Percentiles rank a stretch among this genome's conserved stretches.
These are phyloP conservation scores for Propithecus perrieri DNA, from an alignment of 2,797 vertebrate species.

Conservation along the genomic window DNA sequence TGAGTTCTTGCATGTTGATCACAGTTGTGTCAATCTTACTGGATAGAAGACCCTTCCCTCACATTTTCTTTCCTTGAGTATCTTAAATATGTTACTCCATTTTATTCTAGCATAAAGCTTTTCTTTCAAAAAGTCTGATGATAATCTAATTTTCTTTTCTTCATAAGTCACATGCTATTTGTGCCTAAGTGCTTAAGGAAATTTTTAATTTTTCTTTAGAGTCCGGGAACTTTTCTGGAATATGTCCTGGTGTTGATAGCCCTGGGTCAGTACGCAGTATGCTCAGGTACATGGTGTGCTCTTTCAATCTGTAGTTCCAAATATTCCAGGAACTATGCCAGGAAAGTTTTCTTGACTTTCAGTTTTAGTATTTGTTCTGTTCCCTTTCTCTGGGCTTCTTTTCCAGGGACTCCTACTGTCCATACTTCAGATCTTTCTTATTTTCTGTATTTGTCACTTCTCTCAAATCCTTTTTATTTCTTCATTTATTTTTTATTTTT, in stretches of 20 bases:
- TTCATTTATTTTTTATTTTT: not conserved
- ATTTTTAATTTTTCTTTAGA: constrained; percentile 28
- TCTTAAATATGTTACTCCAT: not conserved
- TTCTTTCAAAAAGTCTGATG: constrained; percentile 18
- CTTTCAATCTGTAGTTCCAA: not conserved
- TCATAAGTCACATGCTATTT: constrained; percentile 22
- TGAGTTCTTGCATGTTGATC: not conserved
- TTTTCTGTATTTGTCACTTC: not conserved
- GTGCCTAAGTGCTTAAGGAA: not conserved
- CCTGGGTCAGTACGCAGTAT: not conserved
- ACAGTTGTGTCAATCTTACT: not conserved
- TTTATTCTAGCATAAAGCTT: constrained; percentile 3
- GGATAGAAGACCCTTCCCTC: not conserved
- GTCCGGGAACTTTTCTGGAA: not conserved
- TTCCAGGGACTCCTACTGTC: not conserved
- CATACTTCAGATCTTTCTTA: not conserved
- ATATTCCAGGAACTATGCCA: not conserved
- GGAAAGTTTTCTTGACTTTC: not conserved
- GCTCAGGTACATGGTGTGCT: not conserved
- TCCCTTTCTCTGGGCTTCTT: constrained; percentile 14
- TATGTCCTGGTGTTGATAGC: not conserved
- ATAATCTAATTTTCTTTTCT: constrained; percentile 38
- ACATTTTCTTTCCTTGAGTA: not conserved
- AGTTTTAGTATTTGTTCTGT: not conserved
- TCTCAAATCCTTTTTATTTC: not conserved